Evolutionary conservation across 2,888 invertebrate species (phyloP), one percentile per base, ranked within the genome.

Genomic region (Ectemnius lituratus): DNA sequence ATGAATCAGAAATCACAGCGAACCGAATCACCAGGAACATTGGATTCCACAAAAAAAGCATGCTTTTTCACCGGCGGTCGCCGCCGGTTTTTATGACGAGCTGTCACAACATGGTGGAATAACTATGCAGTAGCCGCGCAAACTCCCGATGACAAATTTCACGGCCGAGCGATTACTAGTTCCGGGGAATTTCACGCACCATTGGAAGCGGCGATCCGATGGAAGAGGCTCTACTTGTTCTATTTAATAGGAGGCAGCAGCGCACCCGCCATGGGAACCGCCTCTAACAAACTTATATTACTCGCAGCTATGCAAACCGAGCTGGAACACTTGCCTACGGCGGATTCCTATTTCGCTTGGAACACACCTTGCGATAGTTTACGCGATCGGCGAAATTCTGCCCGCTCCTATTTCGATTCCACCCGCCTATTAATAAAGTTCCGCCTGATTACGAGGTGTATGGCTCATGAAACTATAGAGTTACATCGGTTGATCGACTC

Each of bases 101-200:
- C 56, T 61, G 61, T 47, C 67, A 61, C 72, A 67, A 63, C 67
- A 78, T 60, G 56, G 49, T 16, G 57, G 64, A 75, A 75, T 77
- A 79, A 69, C 75, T 70, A 64, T 64, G 66, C 65, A 66, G 75
- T 37, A 6, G 37, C 70, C 73, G 73, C 77, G 83, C 23, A 78
- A 83, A 75, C 75, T 71, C 70, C 66, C 67, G 74, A 79, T 74
- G 83, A 79, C 79, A 76, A 78, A 82, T 82, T 79, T 83, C 79
- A 83, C 76, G 81, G 75, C 67, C 46, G 70, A 73, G 67, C 63
- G 84, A 65, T 60, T 69, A 73, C 68, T 63, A 71, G 73, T 75
- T 77, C 75, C 76, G 67, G 69, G 75, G 75, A 79, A 81, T 82
- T 82, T 82, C 81, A 82, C 79, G 81, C 73, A 61, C 70, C 82